Base-by-base conservation (phyloP, 2,113 vertebrate species). In the Cathartes aura region DNA sequence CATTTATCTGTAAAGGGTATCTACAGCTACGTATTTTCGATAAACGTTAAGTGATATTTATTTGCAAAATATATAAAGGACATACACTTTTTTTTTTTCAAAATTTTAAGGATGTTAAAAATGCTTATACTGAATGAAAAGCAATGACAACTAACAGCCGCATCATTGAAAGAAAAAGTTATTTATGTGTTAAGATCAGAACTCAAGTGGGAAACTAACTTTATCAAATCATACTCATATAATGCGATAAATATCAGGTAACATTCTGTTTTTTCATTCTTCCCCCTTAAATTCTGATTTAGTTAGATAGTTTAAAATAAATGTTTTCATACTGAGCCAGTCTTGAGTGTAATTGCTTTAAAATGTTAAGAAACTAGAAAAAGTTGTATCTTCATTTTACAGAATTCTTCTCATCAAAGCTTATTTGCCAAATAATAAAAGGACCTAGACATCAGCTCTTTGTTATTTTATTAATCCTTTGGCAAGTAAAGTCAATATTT, bases 381-480 rank as follows among this genome's bases (percentile, higher is more conserved):
- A 80, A 42, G 6, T 68, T 70, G 3, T 59, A 30, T 70, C 19
- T 66, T 66, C 15, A 60, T 60, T 48, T 32, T 38, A 38, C 8
- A 59, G 22, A 88, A 55, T 82, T 91, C 16, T 82, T 76, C 9
- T 67, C 7, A 3, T 76, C 34, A 86, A 58, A 92, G 19, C 3
- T 53, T 76, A 32, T 62, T 88, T 88, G 30, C 30, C 29, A 87
- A 47, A 74, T 55, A 71, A 53, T 50, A 42, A 80, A 95, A 87
- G 6, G 42, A 43, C 24, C 2, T 19, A 85, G 36, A 47, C 3
- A 2, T 60, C 50, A 90, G 5, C 8, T 50, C 14, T 56, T 34
- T 75, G 11, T 70, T 88, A n/a, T 68, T 88, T 78, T 80, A 70
- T 88, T 74, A 86, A 68, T 62, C 9, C 12, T 92, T 90, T 73